Evolutionary conservation across 2,888 invertebrate species (phyloP).

Genomic region (Eristalinus aeneus): DNA sequence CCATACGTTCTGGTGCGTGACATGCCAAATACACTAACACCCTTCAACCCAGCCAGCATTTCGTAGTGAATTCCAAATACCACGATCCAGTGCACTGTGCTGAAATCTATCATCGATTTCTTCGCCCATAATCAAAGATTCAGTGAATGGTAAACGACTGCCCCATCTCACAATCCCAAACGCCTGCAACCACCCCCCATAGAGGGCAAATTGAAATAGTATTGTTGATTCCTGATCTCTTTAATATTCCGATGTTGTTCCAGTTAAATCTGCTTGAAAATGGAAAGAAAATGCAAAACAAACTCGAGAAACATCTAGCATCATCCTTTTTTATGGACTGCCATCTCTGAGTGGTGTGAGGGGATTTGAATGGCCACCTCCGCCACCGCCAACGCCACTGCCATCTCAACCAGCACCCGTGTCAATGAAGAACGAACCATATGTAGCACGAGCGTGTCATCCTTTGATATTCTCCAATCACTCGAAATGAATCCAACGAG

Average conservation of each 20-base stretch:
- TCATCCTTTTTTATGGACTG: constrained; percentile 61
- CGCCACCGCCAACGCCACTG: neutral
- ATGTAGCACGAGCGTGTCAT: constrained; percentile 25
- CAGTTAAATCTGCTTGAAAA: constrained; percentile 68
- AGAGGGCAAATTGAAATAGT: constrained; percentile 63
- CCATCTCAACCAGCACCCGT: neutral
- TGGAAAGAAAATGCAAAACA: constrained; percentile 65
- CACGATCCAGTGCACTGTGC: constrained; percentile 17
- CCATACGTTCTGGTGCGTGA: too few species aligned
- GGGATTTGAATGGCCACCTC: neutral
- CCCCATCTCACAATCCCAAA: constrained; percentile 44
- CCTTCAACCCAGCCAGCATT: neutral
- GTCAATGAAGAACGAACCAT: constrained; percentile 13
- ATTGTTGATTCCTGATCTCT: constrained; percentile 32
- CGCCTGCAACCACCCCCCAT: constrained; percentile 4
- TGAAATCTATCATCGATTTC: constrained; percentile 41
- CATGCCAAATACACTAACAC: neutral
- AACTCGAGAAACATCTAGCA: constrained; percentile 45
- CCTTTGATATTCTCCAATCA: constrained; percentile 66
- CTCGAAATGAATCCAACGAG: constrained; percentile 64
- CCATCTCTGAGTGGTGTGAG: neutral
- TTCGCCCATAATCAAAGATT: constrained; percentile 29
- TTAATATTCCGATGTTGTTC: constrained; percentile 68
- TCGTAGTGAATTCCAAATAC: neutral
- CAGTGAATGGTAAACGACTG: neutral